Conservation (phyloP, 2,888 invertebrate genomes). For the Dugesia japonica region DNA sequence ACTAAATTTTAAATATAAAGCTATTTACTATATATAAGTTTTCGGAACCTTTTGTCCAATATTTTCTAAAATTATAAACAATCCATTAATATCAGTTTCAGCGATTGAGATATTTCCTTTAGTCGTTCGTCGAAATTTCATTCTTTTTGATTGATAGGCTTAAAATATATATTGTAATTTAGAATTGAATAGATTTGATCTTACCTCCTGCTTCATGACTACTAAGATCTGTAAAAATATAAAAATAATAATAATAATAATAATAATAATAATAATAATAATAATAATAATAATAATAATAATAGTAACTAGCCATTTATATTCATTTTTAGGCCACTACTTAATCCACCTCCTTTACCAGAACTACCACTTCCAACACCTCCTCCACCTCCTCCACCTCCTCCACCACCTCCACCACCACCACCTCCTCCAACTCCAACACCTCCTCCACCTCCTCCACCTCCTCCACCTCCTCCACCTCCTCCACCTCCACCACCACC, state of each 20-base stretch:
- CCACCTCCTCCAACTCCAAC: not conserved
- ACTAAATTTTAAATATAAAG: not conserved
- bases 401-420: not conserved
- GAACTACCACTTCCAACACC: no score
- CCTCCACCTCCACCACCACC: not conserved
- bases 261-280: not conserved
- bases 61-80: slow-evolving; percentile 49
- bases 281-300: not conserved
- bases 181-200: no score
- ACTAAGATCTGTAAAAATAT: not conserved
- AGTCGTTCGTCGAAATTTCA: slow-evolving; percentile 51
- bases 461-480: not conserved
- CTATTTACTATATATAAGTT: not conserved
- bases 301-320: not conserved
- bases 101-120: slow-evolving; percentile 50
- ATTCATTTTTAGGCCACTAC: no score
- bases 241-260: not conserved
- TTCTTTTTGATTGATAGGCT: slow-evolving; percentile 45
- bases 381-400: no score
- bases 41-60: slow-evolving; percentile 44
- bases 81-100: slow-evolving; percentile 49
- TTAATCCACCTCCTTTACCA: no score
- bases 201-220: not conserved
- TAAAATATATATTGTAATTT: not conserved
- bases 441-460: not conserved